These are phyloP conservation scores for Bovichtus variegatus DNA, from an alignment of 2,797 vertebrate genomes.

Conservation along the genomic window DNA sequence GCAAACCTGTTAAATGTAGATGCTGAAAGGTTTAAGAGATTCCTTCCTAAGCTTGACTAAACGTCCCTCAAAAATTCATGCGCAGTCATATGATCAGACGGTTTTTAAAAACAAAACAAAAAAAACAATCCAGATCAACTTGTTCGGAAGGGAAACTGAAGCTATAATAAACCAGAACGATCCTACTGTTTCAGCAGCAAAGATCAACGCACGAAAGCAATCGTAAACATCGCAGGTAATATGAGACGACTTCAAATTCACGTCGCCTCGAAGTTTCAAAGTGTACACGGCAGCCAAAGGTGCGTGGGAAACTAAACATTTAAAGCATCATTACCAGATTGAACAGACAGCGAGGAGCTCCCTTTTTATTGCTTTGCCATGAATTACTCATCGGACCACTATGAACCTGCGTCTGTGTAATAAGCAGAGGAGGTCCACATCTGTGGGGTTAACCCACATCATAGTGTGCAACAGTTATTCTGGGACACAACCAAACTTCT, in stretches of 20 bases:
- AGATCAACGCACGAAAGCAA: neutral
- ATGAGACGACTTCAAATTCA: neutral
- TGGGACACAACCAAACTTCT: conserved; percentile 15
- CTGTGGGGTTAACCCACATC: conserved; percentile 35
- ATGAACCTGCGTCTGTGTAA: conserved; percentile 7
- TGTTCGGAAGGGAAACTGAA: neutral
- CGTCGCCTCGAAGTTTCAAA: neutral
- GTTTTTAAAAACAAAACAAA: neutral
- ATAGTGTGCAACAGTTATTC: conserved; percentile 25
- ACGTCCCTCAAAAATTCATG: neutral
- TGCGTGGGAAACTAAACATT: neutral
- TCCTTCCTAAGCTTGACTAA: neutral
- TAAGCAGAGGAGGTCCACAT: conserved; percentile 31
- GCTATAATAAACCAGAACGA: neutral
- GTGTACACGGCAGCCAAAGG: neutral
- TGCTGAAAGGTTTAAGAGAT: neutral
- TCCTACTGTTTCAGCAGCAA: neutral
- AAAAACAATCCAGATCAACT: too few relatives aligned
- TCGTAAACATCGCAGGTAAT: neutral
- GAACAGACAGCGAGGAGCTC: neutral
- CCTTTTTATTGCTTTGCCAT: conserved; percentile 17
- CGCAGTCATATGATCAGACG: neutral
- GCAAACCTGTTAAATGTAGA: neutral
- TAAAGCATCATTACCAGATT: neutral
- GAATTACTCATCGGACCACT: conserved; percentile 15